These are phyloP conservation scores for Taphrorychus bicolor DNA, from an alignment of 2,888 invertebrate species.

Conservation along the genomic window DNA sequence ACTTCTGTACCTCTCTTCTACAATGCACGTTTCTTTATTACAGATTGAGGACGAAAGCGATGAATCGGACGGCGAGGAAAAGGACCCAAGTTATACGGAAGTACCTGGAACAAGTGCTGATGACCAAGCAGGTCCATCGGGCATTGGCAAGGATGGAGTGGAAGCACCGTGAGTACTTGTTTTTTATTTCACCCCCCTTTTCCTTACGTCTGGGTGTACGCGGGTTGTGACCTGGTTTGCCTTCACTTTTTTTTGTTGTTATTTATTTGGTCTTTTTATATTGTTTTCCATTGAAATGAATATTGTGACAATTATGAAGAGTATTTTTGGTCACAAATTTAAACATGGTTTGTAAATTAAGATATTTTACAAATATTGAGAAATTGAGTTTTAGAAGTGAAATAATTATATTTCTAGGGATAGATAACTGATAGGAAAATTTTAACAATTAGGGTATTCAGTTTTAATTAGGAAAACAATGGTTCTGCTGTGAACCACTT, in stretches of 20 bases:
- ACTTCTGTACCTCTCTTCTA: too few species aligned
- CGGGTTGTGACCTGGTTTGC: constrained; percentile 39
- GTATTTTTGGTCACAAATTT: not conserved
- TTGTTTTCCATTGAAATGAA: not conserved
- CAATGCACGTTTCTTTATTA: constrained; percentile 31
- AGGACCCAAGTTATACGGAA: constrained; percentile 49
- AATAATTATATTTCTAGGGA: too few species aligned
- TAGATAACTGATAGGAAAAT: too few species aligned
- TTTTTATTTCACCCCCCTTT: constrained; percentile 47
- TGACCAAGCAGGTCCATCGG: constrained; percentile 60
- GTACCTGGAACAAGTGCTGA: constrained; percentile 55
- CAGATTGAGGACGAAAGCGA: constrained; percentile 57
- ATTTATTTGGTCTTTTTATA: not conserved
- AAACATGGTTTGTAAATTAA: too few species aligned
- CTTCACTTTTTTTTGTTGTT: constrained; percentile 14
- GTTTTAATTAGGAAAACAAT: too few species aligned
- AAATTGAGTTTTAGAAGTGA: too few species aligned
- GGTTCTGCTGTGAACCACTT: too few species aligned
- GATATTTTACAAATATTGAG: too few species aligned
- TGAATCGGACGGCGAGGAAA: constrained; percentile 51
- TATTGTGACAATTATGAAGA: not conserved
- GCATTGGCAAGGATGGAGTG: constrained; percentile 53
- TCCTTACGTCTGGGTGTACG: constrained; percentile 44
- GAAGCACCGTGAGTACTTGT: constrained; percentile 60
- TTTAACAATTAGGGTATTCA: too few species aligned